These are phyloP conservation scores for Nasonia longicornis DNA, from an alignment of 1,140 invertebrate genomes.

Conservation along the genomic window DNA sequence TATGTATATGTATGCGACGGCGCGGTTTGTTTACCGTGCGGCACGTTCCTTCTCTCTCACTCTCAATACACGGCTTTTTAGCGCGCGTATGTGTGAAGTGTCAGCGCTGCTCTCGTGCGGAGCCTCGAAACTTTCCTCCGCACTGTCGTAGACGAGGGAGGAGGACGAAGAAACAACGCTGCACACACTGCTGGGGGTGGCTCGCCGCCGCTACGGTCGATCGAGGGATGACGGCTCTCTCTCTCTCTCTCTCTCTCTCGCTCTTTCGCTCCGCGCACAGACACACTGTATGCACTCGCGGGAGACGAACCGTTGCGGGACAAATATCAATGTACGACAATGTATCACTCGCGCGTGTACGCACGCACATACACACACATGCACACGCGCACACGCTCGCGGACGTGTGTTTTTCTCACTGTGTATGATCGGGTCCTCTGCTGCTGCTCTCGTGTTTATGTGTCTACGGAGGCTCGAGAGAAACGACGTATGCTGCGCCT, in stretches of 20 bases:
- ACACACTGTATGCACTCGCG: not conserved
- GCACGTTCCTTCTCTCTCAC: not conserved
- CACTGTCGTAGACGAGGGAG: not conserved
- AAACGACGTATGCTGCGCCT: not conserved
- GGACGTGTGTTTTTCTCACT: not conserved
- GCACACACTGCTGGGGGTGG: not conserved
- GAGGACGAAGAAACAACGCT: not conserved
- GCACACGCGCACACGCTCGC: not conserved
- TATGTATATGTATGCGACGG: not conserved
- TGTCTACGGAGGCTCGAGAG: no score
- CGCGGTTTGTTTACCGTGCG: conserved; percentile 26
- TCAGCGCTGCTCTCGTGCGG: not conserved
- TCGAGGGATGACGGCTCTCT: not conserved
- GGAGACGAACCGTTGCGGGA: no score
- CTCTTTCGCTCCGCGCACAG: not conserved
- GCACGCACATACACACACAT: not conserved
- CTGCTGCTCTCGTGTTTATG: no score
- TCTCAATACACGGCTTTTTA: no score
- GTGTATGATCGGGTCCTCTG: not conserved
- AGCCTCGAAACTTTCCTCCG: not conserved
- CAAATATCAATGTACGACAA: no score
- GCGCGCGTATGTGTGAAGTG: no score
- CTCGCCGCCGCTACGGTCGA: conserved; percentile 19
- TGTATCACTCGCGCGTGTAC: no score
- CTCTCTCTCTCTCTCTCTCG: not conserved